phyloP scores from a whole-genome alignment of 2,797 vertebrate species.

The Salmo trutta region DNA sequence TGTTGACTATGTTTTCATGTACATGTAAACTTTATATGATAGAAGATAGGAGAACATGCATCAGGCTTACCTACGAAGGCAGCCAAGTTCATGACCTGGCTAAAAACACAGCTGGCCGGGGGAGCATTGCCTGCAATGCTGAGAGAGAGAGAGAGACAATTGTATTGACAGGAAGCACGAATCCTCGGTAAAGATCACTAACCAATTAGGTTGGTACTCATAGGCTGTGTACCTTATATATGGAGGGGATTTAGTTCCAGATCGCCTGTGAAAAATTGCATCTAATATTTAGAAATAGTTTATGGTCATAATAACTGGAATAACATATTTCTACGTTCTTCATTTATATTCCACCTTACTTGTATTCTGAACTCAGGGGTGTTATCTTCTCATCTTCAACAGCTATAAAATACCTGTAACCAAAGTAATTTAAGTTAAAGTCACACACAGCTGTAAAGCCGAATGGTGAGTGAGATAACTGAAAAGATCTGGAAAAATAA shows the following conservation, averaged over 20 bases:
- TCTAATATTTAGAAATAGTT: background rate
- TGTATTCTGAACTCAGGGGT: conserved; percentile 75
- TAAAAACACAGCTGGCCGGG: conserved; percentile 91
- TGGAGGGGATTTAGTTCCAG: conserved; percentile 76
- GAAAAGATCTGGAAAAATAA: background rate
- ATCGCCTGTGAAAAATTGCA: conserved; percentile 58
- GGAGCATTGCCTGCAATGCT: conserved; percentile 87
- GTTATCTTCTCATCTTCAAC: conserved; percentile 79
- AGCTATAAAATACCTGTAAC: conserved; percentile 86
- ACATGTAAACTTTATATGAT: background rate
- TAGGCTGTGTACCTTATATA: conserved; percentile 83
- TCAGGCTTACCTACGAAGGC: conserved; percentile 84
- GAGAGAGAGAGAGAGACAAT: conserved; percentile 38
- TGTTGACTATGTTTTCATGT: background rate
- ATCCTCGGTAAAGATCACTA: background rate
- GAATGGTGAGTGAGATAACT: background rate
- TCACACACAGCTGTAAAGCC: background rate
- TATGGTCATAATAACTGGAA: background rate
- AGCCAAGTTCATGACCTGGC: conserved; percentile 90
- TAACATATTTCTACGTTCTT: background rate
- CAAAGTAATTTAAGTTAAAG: background rate
- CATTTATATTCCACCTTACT: conserved; percentile 68
- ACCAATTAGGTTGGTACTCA: background rate
- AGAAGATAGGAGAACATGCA: conserved; percentile 5
- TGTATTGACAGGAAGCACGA: background rate